phyloP scores from a whole-genome alignment of 2,888 invertebrate species.

The Drosophila mulleri region DNA sequence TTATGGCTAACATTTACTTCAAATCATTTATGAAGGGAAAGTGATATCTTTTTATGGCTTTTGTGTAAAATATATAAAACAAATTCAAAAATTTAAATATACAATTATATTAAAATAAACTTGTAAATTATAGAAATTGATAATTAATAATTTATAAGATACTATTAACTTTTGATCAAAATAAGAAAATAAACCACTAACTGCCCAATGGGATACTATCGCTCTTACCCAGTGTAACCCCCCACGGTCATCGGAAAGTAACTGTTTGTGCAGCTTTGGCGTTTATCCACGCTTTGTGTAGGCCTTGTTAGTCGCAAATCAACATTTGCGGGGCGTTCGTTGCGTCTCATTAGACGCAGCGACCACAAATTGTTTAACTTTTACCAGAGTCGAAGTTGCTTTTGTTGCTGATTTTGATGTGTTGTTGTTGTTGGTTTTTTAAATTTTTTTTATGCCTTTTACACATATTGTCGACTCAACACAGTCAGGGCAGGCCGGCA shows the following conservation, averaged over 20 bases:
- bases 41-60: no score
- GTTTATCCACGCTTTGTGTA: conserved; percentile 20
- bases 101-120: background rate
- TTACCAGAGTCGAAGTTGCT: conserved; percentile 53
- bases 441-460: conserved; percentile 5
- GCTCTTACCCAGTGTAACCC: background rate
- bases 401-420: conserved; percentile 23
- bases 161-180: background rate
- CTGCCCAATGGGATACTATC: background rate
- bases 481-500: background rate
- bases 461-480: conserved; percentile 17
- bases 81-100: no score
- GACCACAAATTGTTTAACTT: conserved; percentile 54
- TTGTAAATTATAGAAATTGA: background rate
- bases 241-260: conserved; percentile 12
- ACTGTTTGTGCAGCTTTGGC: background rate
- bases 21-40: no score
- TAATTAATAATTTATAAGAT: background rate
- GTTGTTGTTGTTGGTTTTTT: background rate
- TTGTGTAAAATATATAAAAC: no score
- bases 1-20: background rate
- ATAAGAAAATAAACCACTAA: background rate
- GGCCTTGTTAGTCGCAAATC: conserved; percentile 33
- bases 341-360: conserved; percentile 61
- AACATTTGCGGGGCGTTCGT: conserved; percentile 47